phyloP scores from a whole-genome alignment of 2,888 invertebrate genomes.

The Aphodius granarius region DNA sequence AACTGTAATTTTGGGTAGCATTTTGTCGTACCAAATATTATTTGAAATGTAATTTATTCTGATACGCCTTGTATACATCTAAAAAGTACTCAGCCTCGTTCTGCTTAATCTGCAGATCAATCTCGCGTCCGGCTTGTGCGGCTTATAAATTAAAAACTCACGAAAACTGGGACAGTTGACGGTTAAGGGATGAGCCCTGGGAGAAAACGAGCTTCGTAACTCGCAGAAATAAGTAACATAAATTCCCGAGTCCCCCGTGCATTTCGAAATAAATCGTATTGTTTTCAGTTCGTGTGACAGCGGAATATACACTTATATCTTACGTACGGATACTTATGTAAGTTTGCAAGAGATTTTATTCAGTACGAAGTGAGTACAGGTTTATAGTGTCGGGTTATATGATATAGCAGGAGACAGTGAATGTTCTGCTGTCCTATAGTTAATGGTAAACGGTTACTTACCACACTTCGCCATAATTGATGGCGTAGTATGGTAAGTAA shows the following conservation, averaged over 20 bases:
- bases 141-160: neutral
- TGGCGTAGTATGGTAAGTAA: too few species aligned
- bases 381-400: neutral
- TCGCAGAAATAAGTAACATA: neutral
- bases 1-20: too few species aligned
- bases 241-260: neutral
- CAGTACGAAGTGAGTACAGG: neutral
- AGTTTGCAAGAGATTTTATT: neutral
- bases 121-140: neutral
- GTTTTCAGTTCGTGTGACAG: neutral
- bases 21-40: too few species aligned
- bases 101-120: neutral
- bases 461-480: too few species aligned
- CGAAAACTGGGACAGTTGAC: neutral
- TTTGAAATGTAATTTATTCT: neutral
- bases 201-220: neutral
- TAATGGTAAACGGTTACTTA: too few species aligned
- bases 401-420: too few species aligned
- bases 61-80: neutral
- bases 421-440: too few species aligned
- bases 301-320: neutral
- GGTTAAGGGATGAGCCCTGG: neutral
- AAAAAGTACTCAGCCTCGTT: neutral
- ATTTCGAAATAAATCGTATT: neutral
- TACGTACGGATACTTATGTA: neutral